A percentile compares a stretch with the other conserved stretches of the same genome.
phyloP scores from a whole-genome alignment of 2,113 vertebrate genomes.

The Turdus rufiventris region DNA sequence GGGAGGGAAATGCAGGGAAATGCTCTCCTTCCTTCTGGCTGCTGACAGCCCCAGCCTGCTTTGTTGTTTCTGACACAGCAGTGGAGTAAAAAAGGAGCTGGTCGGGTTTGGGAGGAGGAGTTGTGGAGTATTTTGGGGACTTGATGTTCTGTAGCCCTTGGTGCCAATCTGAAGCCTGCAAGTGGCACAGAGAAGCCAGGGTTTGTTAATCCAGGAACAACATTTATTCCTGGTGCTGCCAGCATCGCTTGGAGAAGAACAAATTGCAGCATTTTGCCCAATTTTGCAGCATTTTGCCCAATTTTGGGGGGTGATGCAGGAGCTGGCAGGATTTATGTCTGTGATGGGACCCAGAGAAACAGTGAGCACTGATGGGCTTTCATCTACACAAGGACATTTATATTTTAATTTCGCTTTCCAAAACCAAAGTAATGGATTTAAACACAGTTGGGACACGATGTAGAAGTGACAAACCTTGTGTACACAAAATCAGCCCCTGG shows the following conservation, averaged over 20 bases:
- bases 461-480: neutral
- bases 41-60: neutral
- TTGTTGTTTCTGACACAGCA: neutral
- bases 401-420: neutral
- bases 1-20: neutral
- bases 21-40: neutral
- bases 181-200: neutral
- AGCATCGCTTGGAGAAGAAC: neutral
- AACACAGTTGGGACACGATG: rapidly evolving
- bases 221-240: neutral
- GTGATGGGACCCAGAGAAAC: neutral
- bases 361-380: neutral
- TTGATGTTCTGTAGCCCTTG: neutral
- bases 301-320: neutral
- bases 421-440: neutral
- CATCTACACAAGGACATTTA: neutral
- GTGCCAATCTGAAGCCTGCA: neutral
- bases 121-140: neutral
- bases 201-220: neutral
- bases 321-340: neutral
- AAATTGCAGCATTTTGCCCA: neutral
- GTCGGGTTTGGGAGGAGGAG: neutral
- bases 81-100: neutral
- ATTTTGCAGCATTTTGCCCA: neutral
- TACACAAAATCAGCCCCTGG: neutral